Evolutionary conservation across 2,797 vertebrate genomes (phyloP), one percentile per base, ranked within the genome.

Genomic region (Platalea minor): DNA sequence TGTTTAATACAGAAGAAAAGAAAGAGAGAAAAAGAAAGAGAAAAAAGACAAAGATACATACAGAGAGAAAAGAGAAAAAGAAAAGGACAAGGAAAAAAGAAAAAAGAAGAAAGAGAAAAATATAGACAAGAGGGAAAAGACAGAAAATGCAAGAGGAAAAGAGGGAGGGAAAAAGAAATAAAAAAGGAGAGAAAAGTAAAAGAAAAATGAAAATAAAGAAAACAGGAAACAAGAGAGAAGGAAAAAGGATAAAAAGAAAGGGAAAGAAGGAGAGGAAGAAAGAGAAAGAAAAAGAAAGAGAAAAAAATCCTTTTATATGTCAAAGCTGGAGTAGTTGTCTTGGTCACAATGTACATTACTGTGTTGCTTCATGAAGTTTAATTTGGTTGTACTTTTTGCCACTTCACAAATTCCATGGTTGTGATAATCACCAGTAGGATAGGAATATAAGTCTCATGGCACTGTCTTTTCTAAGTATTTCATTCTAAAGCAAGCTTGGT

Each of bases 351-450:
- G 15, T 92, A 73, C 31, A 45, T 37, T 95, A 54, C 35, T 87
- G 60, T 92, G 13, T 75, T 91, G 28, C 50, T 78, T 95, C 70
- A 16, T 77, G 53, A 76, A 41, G 37, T 92, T 95, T 92, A 89
- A 60, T 93, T 93, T 95, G 59, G 28, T 91, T 91, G 69, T 94
- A 64, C 54, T 91, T 95, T 88, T 89, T 94, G 41, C 33, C 41
- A 46, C 51, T 95, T 93, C 51, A 60, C 78, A 95, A 95, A 95
- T 95, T 88, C 59, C 39, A 15, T 69, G 53, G 68, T 82, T 91
- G 31, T 83, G 90, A 29, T 93, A 78, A 89, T 91, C 83, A 64
- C n/a, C 45, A 70, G 23, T 63, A 85, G 63, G 43, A 39, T 35
- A 87, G 53, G 54, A 90, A 13, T 88, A 5, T 50, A 84, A 68